Evolutionary conservation across 2,113 vertebrate species (phyloP).

Genomic region (Gymnorhina tibicen): DNA sequence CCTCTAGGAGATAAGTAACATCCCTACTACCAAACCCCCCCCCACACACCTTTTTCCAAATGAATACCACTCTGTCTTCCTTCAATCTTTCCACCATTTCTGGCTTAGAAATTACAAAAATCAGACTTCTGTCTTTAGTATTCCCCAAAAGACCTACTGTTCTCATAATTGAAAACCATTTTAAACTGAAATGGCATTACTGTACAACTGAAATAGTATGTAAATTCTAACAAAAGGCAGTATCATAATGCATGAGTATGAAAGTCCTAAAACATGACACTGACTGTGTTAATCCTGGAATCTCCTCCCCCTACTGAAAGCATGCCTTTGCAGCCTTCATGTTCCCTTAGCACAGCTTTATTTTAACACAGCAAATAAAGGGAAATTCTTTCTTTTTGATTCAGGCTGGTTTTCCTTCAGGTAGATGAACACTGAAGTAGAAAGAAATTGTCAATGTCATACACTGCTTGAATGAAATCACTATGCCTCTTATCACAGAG

Average conservation of each 20-base stretch:
- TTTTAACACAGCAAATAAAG: neutral
- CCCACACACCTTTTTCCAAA: neutral
- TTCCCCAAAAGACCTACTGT: neutral
- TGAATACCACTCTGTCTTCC: neutral
- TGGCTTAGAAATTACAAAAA: neutral
- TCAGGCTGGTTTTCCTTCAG: neutral
- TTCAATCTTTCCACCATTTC: neutral
- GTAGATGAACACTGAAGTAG: neutral
- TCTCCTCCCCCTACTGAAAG: neutral
- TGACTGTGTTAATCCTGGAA: neutral
- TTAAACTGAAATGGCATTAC: neutral
- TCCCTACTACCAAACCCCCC: rapidly evolving
- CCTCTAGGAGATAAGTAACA: neutral
- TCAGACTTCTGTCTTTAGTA: neutral
- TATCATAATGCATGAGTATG: neutral
- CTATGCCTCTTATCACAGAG: slow-evolving; percentile 12
- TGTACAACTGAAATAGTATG: neutral
- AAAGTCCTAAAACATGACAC: neutral
- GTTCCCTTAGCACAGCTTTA: neutral
- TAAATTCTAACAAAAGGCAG: neutral
- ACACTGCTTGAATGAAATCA: neutral
- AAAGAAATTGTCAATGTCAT: neutral
- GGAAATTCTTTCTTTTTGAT: neutral
- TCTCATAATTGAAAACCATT: neutral
- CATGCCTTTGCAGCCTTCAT: neutral